These are phyloP conservation scores for Ostrea denselamellosa DNA, from an alignment of 1,140 invertebrate genomes.

Conservation along the genomic window DNA sequence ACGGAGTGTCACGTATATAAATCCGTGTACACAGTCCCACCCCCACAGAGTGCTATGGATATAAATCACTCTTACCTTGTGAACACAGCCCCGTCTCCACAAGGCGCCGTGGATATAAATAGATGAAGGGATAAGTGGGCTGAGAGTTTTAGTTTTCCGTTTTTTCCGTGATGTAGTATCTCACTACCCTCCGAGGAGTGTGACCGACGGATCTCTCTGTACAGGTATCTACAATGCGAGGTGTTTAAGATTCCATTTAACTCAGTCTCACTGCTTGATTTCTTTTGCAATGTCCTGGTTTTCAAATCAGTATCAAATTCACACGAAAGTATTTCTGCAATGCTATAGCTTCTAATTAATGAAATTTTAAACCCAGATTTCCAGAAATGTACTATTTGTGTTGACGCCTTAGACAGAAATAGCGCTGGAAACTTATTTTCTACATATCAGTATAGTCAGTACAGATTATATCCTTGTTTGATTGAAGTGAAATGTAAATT, in stretches of 20 bases:
- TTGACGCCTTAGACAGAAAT: no score
- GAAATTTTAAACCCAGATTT: no score
- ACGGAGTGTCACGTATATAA: constrained; percentile 92
- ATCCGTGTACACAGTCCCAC: constrained; percentile 90
- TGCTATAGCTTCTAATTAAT: no score
- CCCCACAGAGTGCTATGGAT: constrained; percentile 92
- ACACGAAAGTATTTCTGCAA: no score
- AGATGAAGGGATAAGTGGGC: constrained; percentile 89
- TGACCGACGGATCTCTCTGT: constrained; percentile 61
- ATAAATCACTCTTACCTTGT: constrained; percentile 88
- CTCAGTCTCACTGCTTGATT: no score
- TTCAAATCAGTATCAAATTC: no score
- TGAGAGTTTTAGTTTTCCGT: constrained; percentile 77
- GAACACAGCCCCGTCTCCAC: constrained; percentile 95
- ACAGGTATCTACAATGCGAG: constrained; percentile 61
- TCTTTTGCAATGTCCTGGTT: no score
- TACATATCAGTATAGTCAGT: no score
- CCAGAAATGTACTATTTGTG: no score
- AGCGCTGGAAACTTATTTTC: no score
- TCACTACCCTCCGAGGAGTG: constrained; percentile 49
- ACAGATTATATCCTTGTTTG: no score
- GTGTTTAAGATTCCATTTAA: not conserved
- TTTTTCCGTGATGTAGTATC: constrained; percentile 5
- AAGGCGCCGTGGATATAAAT: constrained; percentile 92
- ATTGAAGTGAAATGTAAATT: no score